Conservation (phyloP, 2,113 vertebrate genomes). For the Oryzias woworae region DNA sequence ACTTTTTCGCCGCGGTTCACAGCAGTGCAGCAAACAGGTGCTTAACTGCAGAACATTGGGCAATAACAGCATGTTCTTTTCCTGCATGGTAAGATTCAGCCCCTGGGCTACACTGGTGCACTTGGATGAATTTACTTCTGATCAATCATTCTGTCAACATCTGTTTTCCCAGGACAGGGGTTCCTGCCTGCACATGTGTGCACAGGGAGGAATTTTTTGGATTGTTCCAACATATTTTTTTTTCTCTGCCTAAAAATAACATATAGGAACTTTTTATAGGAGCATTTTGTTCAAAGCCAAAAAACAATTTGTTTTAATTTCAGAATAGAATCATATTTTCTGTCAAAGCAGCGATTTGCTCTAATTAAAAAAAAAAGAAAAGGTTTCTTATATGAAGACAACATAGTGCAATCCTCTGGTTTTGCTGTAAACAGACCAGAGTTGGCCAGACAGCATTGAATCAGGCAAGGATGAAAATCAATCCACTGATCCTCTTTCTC, state of each 20-base stretch:
- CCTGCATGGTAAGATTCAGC: conserved; percentile 1
- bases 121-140: conserved; percentile 17
- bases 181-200: neutral
- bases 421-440: conserved; percentile 7
- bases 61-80: conserved; percentile 10
- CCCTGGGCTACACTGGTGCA: conserved; percentile 1
- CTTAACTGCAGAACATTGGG: conserved; percentile 7
- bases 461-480: conserved; percentile 55
- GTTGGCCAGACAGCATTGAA: conserved; percentile 40
- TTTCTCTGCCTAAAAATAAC: no score
- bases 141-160: conserved; percentile 22
- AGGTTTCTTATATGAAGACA: neutral
- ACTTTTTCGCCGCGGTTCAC: conserved; percentile 17
- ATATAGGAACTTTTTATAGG: no score
- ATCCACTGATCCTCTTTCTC: conserved; percentile 77
- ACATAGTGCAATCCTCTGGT: neutral
- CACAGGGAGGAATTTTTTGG: no score
- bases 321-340: no score
- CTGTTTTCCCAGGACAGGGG: conserved; percentile 1
- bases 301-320: no score
- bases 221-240: no score
- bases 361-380: no score
- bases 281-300: no score
- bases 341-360: no score
- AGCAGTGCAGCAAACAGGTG: conserved; percentile 17